phyloP scores from a whole-genome alignment of 1,140 invertebrate genomes.

The Pygmarrhopalites habei region DNA sequence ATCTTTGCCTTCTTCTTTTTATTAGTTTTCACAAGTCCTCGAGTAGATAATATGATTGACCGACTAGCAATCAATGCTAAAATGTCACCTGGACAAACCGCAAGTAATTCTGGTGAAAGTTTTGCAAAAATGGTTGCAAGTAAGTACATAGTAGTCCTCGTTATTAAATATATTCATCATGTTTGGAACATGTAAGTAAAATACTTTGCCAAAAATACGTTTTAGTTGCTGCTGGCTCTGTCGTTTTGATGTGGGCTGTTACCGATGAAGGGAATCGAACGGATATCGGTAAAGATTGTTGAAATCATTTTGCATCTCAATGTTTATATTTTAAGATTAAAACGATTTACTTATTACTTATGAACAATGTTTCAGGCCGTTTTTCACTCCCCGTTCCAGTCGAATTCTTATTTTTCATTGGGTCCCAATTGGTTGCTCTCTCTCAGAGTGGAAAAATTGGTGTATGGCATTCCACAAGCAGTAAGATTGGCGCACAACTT shows the following conservation, averaged over 20 bases:
- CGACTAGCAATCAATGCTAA: constrained; percentile 92
- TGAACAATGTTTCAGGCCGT: constrained; percentile 54
- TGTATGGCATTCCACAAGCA: constrained; percentile 95
- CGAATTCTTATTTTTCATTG: constrained; percentile 95
- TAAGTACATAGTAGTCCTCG: too few species aligned
- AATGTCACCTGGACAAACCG: constrained; percentile 53
- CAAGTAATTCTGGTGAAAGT: constrained; percentile 43
- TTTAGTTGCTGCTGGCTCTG: constrained; percentile 73
- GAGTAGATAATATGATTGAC: constrained; percentile 82
- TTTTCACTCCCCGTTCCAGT: constrained; percentile 88
- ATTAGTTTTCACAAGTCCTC: constrained; percentile 86
- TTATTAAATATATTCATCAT: too few species aligned
- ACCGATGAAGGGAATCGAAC: constrained; percentile 67
- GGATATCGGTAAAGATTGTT: constrained; percentile 58
- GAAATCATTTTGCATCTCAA: neutral
- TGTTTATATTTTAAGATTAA: neutral
- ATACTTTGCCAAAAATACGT: too few species aligned
- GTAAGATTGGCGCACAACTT: too few species aligned
- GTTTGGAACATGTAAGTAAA: too few species aligned
- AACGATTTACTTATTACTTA: neutral
- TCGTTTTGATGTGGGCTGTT: constrained; percentile 83
- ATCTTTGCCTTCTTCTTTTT: too few species aligned
- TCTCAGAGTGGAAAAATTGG: constrained; percentile 93
- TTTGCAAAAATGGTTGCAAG: constrained; percentile 76
- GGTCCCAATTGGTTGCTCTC: constrained; percentile 88